These are phyloP conservation scores for Triops longicaudatus DNA, from an alignment of 1,140 invertebrate species.

Conservation along the genomic window DNA sequence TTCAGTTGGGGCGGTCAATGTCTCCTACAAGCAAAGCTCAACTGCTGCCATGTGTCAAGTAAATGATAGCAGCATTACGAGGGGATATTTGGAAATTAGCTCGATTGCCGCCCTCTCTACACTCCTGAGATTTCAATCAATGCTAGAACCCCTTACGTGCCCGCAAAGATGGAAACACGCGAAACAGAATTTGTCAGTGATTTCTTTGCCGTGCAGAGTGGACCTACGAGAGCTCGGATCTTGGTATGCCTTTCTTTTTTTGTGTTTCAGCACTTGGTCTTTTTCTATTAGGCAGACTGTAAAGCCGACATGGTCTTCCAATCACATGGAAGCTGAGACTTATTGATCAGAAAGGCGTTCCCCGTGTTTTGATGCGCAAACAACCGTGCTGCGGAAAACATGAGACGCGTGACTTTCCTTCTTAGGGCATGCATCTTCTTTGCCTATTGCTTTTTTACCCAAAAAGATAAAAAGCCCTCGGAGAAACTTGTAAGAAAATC, in stretches of 20 bases:
- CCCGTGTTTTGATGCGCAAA: conserved; percentile 14
- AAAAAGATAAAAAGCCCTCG: background rate
- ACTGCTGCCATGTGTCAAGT: background rate
- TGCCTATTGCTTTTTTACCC: background rate
- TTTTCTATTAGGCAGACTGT: background rate
- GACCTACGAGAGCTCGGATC: background rate
- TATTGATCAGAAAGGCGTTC: conserved; percentile 15
- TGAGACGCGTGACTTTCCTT: conserved; percentile 10
- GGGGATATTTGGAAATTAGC: background rate
- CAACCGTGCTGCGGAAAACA: conserved; percentile 5
- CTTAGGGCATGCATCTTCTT: background rate
- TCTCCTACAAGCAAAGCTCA: background rate
- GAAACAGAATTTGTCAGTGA: background rate
- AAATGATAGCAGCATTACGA: conserved; percentile 12
- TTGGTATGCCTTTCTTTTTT: background rate
- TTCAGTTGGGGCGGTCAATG: background rate
- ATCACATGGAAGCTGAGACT: conserved; percentile 6
- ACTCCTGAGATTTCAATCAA: conserved; percentile 1
- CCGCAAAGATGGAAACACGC: background rate
- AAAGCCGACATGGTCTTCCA: conserved; percentile 7
- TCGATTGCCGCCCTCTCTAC: background rate
- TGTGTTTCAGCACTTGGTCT: background rate
- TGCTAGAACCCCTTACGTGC: background rate
- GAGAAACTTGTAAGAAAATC: background rate
- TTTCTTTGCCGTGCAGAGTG: background rate